Conservation (phyloP, 1,140 invertebrate species). For the Mya arenaria region DNA sequence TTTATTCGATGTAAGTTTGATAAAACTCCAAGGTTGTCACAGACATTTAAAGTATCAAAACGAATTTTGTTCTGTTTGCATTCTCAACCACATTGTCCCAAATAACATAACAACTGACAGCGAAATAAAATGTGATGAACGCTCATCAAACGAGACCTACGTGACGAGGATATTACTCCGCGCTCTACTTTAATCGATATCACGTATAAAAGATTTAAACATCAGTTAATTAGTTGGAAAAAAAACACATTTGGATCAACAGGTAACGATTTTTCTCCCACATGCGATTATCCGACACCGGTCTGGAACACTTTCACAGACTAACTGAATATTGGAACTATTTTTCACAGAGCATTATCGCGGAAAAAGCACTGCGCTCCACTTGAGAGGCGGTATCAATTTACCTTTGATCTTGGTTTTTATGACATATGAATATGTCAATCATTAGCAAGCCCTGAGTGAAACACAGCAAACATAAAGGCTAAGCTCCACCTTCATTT, state of each 20-base stretch:
- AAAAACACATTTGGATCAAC: background rate
- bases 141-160: conserved; percentile 49
- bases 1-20: conserved; percentile 26
- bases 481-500: too few species aligned
- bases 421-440: conserved; percentile 58
- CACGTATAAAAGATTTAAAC: background rate
- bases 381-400: conserved; percentile 55
- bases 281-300: background rate
- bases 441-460: conserved; percentile 23
- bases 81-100: conserved; percentile 11
- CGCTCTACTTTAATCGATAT: background rate
- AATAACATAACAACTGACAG: conserved; percentile 43
- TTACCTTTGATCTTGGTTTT: conserved; percentile 56
- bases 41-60: conserved; percentile 25
- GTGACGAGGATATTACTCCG: conserved; percentile 33
- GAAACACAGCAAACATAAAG: too few species aligned
- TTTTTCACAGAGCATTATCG: background rate
- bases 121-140: conserved; percentile 51
- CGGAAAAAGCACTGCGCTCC: conserved; percentile 6
- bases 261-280: background rate
- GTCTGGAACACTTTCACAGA: background rate
- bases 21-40: conserved; percentile 42
- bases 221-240: background rate
- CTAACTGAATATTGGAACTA: conserved; percentile 1
- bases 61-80: background rate